Evolutionary conservation across 2,888 invertebrate species (phyloP).

Genomic region (Chymomyza procnemis): DNA sequence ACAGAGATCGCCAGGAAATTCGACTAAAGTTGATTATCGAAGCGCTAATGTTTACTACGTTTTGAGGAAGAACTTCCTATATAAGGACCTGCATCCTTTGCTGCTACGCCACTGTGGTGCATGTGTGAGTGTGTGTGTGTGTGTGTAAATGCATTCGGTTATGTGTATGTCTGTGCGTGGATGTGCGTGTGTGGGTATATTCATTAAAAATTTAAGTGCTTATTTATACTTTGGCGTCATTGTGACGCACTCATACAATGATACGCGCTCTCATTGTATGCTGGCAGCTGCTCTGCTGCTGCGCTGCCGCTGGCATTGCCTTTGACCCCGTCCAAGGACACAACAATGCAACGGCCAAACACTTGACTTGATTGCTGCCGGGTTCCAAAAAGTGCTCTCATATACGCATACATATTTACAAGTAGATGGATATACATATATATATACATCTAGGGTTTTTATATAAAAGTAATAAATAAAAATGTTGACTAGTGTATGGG

Average conservation of each 20-base stretch:
- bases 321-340: conserved; percentile 32
- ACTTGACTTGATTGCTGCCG: conserved; percentile 1
- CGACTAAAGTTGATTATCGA: too few species aligned
- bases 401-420: too few species aligned
- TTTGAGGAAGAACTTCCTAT: too few species aligned
- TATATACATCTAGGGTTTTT: background rate
- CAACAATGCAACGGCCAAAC: conserved; percentile 5
- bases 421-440: background rate
- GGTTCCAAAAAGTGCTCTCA: background rate
- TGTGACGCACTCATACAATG: conserved; percentile 30
- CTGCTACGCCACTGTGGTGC: too few species aligned
- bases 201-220: conserved; percentile 57
- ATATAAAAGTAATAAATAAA: background rate
- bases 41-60: too few species aligned
- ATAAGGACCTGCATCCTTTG: too few species aligned
- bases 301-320: conserved; percentile 28
- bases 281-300: background rate
- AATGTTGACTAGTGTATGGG: too few species aligned
- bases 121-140: too few species aligned
- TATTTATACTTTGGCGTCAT: conserved; percentile 57
- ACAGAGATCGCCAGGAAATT: too few species aligned
- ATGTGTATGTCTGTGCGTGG: background rate
- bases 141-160: too few species aligned
- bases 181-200: conserved; percentile 28
- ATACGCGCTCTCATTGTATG: background rate